Conservation (phyloP, 1,140 invertebrate genomes). For the Platyscapa corneri region DNA sequence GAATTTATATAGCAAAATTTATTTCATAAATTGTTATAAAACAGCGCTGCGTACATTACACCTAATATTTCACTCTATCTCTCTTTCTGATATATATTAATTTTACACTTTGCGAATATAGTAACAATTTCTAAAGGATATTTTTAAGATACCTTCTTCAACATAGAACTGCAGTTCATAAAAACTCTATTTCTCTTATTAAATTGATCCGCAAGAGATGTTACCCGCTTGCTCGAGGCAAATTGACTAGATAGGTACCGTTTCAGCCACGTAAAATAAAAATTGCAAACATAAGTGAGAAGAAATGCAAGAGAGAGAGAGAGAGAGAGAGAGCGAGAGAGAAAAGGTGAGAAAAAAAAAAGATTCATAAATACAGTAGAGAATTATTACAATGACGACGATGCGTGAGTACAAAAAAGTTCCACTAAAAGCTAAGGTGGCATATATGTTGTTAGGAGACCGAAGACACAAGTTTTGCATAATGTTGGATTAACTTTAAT, state of each 20-base stretch:
- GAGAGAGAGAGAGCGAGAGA: neutral
- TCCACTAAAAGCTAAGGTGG: neutral
- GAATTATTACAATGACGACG: neutral
- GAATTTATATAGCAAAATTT: too few relatives aligned
- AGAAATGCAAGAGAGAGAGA: too few relatives aligned
- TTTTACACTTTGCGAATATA: neutral
- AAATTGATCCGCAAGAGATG: constrained; percentile 27
- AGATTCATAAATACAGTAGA: neutral
- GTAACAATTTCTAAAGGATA: neutral
- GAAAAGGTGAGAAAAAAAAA: neutral
- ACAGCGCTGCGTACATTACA: neutral
- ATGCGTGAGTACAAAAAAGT: neutral
- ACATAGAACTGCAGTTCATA: neutral
- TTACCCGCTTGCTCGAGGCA: neutral
- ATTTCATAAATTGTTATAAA: too few relatives aligned
- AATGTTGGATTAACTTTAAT: constrained; percentile 68
- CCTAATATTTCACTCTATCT: too few relatives aligned
- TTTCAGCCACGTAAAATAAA: neutral
- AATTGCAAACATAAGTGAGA: neutral
- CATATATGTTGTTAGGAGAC: neutral
- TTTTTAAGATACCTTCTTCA: neutral
- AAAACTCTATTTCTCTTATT: constrained; percentile 22
- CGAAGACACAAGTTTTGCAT: constrained; percentile 60
- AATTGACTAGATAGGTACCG: neutral
- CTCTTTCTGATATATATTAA: neutral